Base-by-base conservation (phyloP, 2,888 invertebrate species). In the Bruchidius siliquastri region DNA sequence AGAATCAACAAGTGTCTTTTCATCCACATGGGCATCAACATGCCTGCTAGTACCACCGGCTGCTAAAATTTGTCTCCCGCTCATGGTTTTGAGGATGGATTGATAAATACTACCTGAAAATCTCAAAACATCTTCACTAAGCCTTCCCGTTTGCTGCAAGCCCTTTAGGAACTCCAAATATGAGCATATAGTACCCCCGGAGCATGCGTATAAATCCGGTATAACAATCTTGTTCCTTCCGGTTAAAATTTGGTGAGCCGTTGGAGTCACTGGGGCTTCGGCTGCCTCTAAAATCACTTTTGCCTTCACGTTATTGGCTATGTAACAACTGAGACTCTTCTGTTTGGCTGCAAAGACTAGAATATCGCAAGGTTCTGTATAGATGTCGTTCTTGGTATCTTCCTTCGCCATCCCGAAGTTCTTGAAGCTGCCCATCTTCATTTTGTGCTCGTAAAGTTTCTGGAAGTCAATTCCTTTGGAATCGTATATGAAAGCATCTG, bases 211-310 rank as follows among this genome's bases (percentile, higher is more conserved):
- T 71, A 87, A 81, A 77, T 86, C 86, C 2, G 87, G 87, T 21
- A 87, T 77, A 8, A 86, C 82, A 2, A 86, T 73, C 76, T 82
- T 84, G 0, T 76, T 76, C 66, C 79, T 81, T 1, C 78, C 78
- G 0, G 79, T 76, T 22, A 86, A 77, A 72, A 84, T 84, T 79
- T 80, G 84, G 74, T 86, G 84, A 10, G 86, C 82, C 0, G 82
- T 80, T 0, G 86, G 86, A 0, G 85, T 83, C 6, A 86, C 77
- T 2, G 85, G 81, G 22, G 84, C 81, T 74, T 85, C 82, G 18
- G 85, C 82, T 8, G 83, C 85, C 78, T 87, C 87, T 0, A 86
- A 74, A 21, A 86, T 79, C 4, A 86, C 76, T 76, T 84, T 85
- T 0, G 86, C 86, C 75, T 83, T 80, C 20, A 86, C 79, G 71